A percentile compares a stretch with the other conserved stretches of the same genome.
These are phyloP conservation scores for Galeruca laticollis DNA, from an alignment of 2,888 invertebrate genomes.

Conservation along the genomic window DNA sequence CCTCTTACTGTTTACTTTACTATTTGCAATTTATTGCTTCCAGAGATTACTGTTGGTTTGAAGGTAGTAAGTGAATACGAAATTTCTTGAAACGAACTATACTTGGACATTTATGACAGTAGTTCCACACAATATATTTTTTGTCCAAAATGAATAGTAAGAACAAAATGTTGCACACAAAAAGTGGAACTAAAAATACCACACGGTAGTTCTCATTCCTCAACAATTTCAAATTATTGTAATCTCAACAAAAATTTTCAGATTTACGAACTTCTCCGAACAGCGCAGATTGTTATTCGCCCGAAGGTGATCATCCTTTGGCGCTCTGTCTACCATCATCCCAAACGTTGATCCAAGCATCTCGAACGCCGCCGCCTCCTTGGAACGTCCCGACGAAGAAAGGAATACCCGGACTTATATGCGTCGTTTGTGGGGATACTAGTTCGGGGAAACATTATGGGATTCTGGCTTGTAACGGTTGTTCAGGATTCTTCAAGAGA, in stretches of 20 bases:
- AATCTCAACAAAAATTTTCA: no score
- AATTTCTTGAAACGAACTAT: no score
- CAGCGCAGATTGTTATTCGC: slow-evolving; percentile 63
- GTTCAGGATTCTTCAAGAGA: slow-evolving; percentile 98
- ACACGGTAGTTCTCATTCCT: no score
- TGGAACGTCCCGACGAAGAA: slow-evolving; percentile 69
- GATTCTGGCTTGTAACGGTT: slow-evolving; percentile 98
- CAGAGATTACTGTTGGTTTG: no score
- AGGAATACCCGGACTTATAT: slow-evolving; percentile 83
- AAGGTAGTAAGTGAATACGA: no score
- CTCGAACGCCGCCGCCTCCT: slow-evolving; percentile 72
- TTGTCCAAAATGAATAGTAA: no score
- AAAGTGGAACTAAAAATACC: no score
- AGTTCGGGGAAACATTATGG: slow-evolving; percentile 98
- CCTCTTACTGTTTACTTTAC: no score
- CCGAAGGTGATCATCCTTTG: slow-evolving; percentile 70
- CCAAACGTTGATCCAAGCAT: slow-evolving; percentile 75
- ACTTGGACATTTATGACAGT: no score
- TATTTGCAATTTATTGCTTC: no score
- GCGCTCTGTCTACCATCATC: slow-evolving; percentile 72
- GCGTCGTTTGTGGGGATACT: slow-evolving; percentile 97
- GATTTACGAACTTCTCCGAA: slow-evolving; percentile 64
- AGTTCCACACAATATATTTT: no score
- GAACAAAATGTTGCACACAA: no score
- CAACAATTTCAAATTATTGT: not conserved